phyloP scores from a whole-genome alignment of 1,140 invertebrate genomes.

The Bradysia coprophila region DNA sequence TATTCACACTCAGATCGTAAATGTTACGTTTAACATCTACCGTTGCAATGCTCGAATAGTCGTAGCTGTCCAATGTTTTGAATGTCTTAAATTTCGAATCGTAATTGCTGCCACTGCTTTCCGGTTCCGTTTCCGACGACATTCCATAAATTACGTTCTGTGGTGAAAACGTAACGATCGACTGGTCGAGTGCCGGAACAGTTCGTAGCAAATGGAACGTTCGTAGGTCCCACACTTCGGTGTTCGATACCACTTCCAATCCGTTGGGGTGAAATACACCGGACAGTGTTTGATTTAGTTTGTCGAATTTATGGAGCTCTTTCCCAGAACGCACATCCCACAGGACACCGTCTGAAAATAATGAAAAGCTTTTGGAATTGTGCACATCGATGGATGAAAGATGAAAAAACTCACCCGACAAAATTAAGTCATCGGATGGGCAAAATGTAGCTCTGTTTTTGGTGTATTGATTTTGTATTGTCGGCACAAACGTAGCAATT shows the following conservation, averaged over 20 bases:
- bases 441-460: conserved; percentile 90
- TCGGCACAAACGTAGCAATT: conserved; percentile 53
- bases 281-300: conserved; percentile 84
- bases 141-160: conserved; percentile 40
- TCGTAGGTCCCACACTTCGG: conserved; percentile 88
- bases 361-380: no score
- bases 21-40: conserved; percentile 74
- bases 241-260: conserved; percentile 75
- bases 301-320: conserved; percentile 94
- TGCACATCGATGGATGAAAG: background rate
- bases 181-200: conserved; percentile 80
- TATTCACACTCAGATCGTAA: conserved; percentile 53
- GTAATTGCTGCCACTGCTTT: conserved; percentile 10
- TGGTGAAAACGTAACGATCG: conserved; percentile 52
- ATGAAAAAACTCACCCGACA: conserved; percentile 35
- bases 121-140: conserved; percentile 25
- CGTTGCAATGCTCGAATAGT: conserved; percentile 86
- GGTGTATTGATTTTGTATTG: conserved; percentile 78
- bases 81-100: conserved; percentile 68
- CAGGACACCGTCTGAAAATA: conserved; percentile 65
- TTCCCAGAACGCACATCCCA: conserved; percentile 83
- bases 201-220: conserved; percentile 89
- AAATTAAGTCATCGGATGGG: conserved; percentile 79
- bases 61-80: conserved; percentile 80
- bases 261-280: conserved; percentile 97